Evolutionary conservation across 2,888 invertebrate genomes (phyloP).

Genomic region (Pseudococcus longispinus): DNA sequence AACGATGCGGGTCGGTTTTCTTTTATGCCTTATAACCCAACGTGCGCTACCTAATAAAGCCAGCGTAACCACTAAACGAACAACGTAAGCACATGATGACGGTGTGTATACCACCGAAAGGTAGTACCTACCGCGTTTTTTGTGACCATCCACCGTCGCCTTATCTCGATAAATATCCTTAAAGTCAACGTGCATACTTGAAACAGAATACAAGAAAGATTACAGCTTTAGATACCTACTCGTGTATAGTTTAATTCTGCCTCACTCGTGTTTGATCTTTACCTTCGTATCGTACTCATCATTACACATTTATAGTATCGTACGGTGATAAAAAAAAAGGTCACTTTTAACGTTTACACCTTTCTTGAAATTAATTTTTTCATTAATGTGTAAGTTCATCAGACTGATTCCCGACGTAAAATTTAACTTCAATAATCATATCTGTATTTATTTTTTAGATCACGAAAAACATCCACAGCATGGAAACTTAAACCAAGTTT

Average conservation of each 20-base stretch:
- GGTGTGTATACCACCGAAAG: not conserved
- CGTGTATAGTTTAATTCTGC: not conserved
- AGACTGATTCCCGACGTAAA: no score
- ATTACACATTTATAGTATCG: not conserved
- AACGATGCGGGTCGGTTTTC: slow-evolving; percentile 11
- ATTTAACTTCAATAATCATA: no score
- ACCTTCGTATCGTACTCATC: not conserved
- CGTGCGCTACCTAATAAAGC: not conserved
- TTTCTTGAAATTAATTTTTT: not conserved
- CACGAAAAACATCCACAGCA: no score
- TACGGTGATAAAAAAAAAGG: not conserved
- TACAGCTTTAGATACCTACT: not conserved
- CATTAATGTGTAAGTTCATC: no score
- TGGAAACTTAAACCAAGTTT: no score
- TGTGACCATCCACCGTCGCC: not conserved
- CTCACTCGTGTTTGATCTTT: not conserved
- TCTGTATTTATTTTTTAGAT: no score
- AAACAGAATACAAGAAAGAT: not conserved
- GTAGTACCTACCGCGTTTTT: not conserved
- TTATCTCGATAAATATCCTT: not conserved
- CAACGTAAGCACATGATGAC: slow-evolving; percentile 5
- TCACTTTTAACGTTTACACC: not conserved
- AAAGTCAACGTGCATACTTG: slow-evolving; percentile 2
- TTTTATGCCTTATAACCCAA: not conserved
- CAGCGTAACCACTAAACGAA: slow-evolving; percentile 14